A percentile compares a stretch with the other conserved stretches of the same genome.
These are phyloP conservation scores for Puffinus mauretanicus DNA, from an alignment of 2,113 vertebrate genomes.

Conservation along the genomic window DNA sequence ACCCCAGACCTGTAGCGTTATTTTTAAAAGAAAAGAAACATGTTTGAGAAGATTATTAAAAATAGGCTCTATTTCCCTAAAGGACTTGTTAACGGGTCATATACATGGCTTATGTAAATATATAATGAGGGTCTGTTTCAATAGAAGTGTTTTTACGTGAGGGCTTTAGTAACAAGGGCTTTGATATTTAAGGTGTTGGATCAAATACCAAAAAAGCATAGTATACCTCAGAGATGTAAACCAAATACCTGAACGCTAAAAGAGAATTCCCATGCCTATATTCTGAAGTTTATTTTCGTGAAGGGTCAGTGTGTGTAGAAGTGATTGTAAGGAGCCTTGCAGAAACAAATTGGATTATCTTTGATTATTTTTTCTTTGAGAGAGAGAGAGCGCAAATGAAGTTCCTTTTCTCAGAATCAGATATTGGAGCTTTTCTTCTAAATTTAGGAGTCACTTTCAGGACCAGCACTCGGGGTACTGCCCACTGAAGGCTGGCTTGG, in stretches of 20 bases:
- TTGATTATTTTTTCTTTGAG: background rate
- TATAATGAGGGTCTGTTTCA: background rate
- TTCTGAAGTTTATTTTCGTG: background rate
- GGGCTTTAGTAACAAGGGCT: conserved; percentile 10
- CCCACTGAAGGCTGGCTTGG: background rate
- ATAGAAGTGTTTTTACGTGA: background rate
- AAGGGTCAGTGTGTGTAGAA: background rate
- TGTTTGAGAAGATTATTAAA: conserved; percentile 20
- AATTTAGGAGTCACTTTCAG: background rate
- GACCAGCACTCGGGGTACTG: background rate
- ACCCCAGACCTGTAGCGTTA: background rate
- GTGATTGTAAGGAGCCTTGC: background rate
- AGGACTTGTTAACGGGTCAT: background rate
- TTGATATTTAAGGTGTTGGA: conserved; percentile 23
- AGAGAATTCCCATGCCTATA: background rate
- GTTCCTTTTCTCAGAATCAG: background rate
- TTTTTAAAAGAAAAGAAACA: background rate
- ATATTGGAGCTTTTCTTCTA: background rate
- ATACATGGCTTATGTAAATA: conserved; percentile 1
- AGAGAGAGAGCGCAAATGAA: background rate
- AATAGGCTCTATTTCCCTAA: conserved; percentile 9
- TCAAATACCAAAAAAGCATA: background rate
- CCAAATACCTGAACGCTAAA: background rate
- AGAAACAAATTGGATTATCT: background rate
- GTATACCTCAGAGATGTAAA: background rate